These are phyloP conservation scores for Macrotis lagotis DNA, from an alignment of 2,113 vertebrate species.

Conservation along the genomic window DNA sequence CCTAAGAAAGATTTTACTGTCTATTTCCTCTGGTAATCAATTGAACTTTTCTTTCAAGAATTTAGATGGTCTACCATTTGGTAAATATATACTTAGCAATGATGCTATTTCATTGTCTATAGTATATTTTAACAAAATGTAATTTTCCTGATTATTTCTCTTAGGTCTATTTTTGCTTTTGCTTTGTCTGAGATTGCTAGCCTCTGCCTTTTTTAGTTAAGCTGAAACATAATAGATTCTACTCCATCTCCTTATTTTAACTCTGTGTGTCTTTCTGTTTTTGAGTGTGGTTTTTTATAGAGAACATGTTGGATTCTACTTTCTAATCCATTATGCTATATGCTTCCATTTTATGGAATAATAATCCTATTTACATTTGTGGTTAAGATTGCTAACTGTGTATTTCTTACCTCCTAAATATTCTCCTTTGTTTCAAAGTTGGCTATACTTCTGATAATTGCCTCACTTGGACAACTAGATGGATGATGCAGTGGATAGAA, in stretches of 20 bases:
- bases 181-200: neutral
- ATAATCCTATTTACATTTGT: neutral
- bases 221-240: neutral
- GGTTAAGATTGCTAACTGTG: neutral
- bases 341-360: neutral
- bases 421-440: neutral
- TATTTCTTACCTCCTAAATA: too few relatives aligned
- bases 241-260: neutral
- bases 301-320: neutral
- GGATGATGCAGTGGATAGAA: neutral
- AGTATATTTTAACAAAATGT: too few relatives aligned
- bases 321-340: neutral
- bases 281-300: neutral
- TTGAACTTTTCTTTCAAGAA: too few relatives aligned
- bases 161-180: neutral
- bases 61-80: too few relatives aligned
- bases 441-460: neutral
- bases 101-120: too few relatives aligned
- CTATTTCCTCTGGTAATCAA: too few relatives aligned
- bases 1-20: neutral
- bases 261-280: neutral
- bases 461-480: neutral
- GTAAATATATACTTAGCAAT: too few relatives aligned
- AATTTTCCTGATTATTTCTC: neutral
- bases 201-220: neutral